Conservation (phyloP, 1,140 invertebrate species). For the Nylanderia fulva region DNA sequence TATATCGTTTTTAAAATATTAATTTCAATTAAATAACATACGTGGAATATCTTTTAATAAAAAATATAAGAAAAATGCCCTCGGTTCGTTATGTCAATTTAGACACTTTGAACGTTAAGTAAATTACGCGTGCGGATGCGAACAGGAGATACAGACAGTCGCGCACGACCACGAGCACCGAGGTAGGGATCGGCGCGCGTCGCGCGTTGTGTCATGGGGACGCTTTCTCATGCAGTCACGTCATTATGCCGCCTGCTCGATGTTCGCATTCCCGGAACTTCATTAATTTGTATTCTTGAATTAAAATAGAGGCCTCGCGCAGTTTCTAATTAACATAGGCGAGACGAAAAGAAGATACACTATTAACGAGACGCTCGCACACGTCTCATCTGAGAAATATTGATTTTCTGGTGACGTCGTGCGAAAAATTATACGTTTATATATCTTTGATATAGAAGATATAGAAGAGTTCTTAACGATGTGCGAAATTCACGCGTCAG, state of each 20-base stretch:
- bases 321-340: conserved; percentile 54
- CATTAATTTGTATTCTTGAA: conserved; percentile 67
- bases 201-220: conserved; percentile 64
- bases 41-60: neutral
- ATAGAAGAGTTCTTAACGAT: conserved; percentile 7
- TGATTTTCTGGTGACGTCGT: conserved; percentile 56
- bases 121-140: conserved; percentile 32
- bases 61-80: too few species aligned
- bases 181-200: conserved; percentile 72
- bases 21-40: too few species aligned
- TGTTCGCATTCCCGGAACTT: conserved; percentile 67
- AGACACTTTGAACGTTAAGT: neutral
- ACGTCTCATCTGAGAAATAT: conserved; percentile 32
- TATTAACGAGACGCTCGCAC: conserved; percentile 56
- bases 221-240: conserved; percentile 42
- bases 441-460: neutral
- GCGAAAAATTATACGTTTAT: too few species aligned
- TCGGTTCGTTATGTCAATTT: too few species aligned
- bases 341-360: neutral
- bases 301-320: conserved; percentile 60
- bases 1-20: too few species aligned
- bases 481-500: conserved; percentile 28
- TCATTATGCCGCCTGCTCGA: conserved; percentile 39
- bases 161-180: conserved; percentile 40
- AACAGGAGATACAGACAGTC: conserved; percentile 55